Evolutionary conservation across 2,797 vertebrate genomes (phyloP).

Genomic region (Chrysocyon brachyurus): DNA sequence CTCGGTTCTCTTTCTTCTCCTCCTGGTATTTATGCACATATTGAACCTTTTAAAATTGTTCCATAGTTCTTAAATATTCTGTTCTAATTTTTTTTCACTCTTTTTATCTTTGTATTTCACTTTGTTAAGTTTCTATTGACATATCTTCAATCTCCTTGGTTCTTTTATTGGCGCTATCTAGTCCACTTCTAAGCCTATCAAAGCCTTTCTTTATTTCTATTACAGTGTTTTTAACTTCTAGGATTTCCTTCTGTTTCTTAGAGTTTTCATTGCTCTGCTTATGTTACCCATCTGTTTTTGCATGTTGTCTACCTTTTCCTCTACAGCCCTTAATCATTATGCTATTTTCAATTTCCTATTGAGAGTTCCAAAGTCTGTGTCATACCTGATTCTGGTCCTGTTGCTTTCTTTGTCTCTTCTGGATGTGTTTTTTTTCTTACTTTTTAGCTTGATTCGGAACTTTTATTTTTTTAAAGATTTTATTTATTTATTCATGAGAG

Average conservation of each 20-base stretch:
- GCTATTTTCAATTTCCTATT: neutral
- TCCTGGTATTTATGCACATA: neutral
- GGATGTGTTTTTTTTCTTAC: neutral
- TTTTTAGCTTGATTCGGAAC: neutral
- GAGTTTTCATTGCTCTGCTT: neutral
- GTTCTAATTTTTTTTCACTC: neutral
- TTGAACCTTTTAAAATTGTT: neutral
- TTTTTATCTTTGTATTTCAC: neutral
- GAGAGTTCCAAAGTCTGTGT: neutral
- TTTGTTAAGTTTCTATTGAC: neutral
- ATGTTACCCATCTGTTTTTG: neutral
- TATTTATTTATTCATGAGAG: too few species aligned
- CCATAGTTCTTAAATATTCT: neutral
- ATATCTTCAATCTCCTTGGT: neutral
- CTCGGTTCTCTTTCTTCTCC: neutral
- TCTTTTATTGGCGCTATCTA: neutral
- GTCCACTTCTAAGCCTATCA: neutral
- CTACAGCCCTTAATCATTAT: neutral
- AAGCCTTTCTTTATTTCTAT: neutral
- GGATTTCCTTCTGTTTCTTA: neutral
- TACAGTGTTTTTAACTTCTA: neutral
- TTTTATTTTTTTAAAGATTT: neutral
- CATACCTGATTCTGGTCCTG: neutral
- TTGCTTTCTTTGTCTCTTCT: too few species aligned
- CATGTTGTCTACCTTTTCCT: neutral